Conservation (phyloP, 2,888 invertebrate species). For the Caenorhabditis drosophilae region DNA sequence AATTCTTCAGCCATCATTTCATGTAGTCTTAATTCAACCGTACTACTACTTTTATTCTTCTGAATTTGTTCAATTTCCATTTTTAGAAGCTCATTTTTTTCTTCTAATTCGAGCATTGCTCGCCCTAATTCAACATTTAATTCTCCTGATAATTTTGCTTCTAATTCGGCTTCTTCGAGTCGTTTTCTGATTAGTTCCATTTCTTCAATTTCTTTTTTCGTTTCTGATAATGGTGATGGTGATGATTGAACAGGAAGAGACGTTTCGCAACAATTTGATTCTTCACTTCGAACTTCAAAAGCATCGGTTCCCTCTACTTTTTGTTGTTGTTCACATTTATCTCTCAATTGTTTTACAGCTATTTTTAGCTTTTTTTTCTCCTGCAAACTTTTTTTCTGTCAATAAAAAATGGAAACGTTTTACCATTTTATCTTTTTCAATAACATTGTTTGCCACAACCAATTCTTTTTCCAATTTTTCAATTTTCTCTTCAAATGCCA, state of each 20-base stretch:
- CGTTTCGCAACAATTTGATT: neutral
- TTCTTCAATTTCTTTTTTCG: neutral
- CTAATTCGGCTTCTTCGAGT: conserved; percentile 20
- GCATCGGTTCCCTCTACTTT: neutral
- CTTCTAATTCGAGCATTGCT: conserved; percentile 46
- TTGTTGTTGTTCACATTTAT: neutral
- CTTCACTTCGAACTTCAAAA: no score
- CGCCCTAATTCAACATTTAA: conserved; percentile 49
- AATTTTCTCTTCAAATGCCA: conserved; percentile 41
- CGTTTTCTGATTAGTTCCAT: neutral
- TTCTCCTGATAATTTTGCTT: conserved; percentile 43
- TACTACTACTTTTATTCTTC: conserved; percentile 11
- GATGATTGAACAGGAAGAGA: neutral
- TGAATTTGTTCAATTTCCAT: conserved; percentile 11
- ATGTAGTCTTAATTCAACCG: conserved; percentile 37
- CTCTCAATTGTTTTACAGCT: conserved; percentile 6
- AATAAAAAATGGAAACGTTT: neutral
- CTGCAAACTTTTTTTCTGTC: neutral
- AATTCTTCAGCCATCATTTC: conserved; percentile 42
- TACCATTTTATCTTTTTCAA: conserved; percentile 8
- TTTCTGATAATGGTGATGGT: neutral
- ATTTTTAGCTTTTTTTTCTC: conserved; percentile 23
- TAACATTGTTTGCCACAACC: conserved; percentile 4
- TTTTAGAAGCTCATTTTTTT: conserved; percentile 20
- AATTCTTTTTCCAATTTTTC: conserved; percentile 22